Base-by-base conservation (phyloP, 1,140 invertebrate species). In the Cherax destructor region DNA sequence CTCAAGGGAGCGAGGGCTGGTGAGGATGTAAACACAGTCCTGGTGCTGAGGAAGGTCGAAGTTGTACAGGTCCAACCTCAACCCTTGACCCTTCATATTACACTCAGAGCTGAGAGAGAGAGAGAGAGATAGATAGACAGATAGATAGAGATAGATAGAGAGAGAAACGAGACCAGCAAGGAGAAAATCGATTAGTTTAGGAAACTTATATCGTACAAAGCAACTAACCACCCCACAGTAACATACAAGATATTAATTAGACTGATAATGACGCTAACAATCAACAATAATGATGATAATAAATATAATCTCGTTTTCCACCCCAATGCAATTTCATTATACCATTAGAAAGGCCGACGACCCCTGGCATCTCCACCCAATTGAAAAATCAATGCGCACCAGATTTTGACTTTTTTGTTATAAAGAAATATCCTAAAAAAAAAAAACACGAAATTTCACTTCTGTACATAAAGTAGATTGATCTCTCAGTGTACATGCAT, bases 1-100 rank as follows among this genome's bases (percentile, higher is more conserved):
- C 93, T 95, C 94, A 47, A 95, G 92, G n/a, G 95, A 95, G 72
- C 95, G 93, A 65, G 95, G 95, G 93, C 95, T 95, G 21, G 95
- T 95, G 47, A 95, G 92, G 3, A 95, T 94, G 94, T 95, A 95
- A 91, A 94, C 95, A 88, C 94, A 94, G 85, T 94, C 93, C 85
- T 94, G 94, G 93, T 94, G 95, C 79, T 94, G 93, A 41, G 94
- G 94, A 74, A 94, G 94, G 83, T 95, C 95, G 93, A 95, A 95
- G 93, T 95, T 95, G 86, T 94, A 94, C 5, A 95, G 93, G 47
- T 92, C 86, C 21, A 92, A 76, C n/a, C 52, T 47, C 76, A 84
- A 21, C 3, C 74, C 52, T n/a, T 85, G 65, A 72, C 59, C 65
- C 56, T 49, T 80, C 94, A 96, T 87, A 95, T 94, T n/a, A 6